Evolutionary conservation across 2,113 vertebrate genomes (phyloP), one percentile per base, ranked within the genome.

Genomic region (Osmerus eperlanus): DNA sequence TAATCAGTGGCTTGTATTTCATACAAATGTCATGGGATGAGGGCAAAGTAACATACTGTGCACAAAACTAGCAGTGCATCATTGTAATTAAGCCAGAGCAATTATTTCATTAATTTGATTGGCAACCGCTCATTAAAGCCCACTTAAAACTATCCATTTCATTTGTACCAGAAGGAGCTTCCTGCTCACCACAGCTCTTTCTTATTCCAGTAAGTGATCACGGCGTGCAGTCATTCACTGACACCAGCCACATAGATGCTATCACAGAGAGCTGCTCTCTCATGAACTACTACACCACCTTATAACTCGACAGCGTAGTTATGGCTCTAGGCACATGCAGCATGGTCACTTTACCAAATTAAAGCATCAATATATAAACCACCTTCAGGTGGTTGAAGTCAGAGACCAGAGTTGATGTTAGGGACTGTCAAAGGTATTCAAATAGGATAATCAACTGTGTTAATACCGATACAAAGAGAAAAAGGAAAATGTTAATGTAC

Each of bases 91-190:
- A 81, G 66, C 36, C 4, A 1, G 1, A 70, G 82, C 67, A 79
- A 85, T 85, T 81, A 82, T 84, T 83, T 76, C 52, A 81, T 85
- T 79, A 58, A 53, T 81, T 76, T 84, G 81, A 86, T 67, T 77
- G 81, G 65, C 81, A 81, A 79, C 47, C 51, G 76, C 77, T 85
- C 78, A 85, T 88, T 88, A 88, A 86, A 83, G 68, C 68, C 76
- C 77, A 84, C 78, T 88, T 81, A 80, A 71, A 70, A 70, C 4
- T 60, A 74, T 82, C 66, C 72, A 73, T 85, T 79, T 77, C 29
- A 76, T 83, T 72, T 70, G 70, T 65, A 62, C 21, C 25, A 63
- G 56, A 65, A 70, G 23, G 54, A 59, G 55, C 47, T 60, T 67
- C 77, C 25, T 66, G 36, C 73, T 53, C 63, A 64, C 52, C n/a